Base-by-base conservation (phyloP, 2,113 vertebrate genomes). In the Pelobates fuscus region DNA sequence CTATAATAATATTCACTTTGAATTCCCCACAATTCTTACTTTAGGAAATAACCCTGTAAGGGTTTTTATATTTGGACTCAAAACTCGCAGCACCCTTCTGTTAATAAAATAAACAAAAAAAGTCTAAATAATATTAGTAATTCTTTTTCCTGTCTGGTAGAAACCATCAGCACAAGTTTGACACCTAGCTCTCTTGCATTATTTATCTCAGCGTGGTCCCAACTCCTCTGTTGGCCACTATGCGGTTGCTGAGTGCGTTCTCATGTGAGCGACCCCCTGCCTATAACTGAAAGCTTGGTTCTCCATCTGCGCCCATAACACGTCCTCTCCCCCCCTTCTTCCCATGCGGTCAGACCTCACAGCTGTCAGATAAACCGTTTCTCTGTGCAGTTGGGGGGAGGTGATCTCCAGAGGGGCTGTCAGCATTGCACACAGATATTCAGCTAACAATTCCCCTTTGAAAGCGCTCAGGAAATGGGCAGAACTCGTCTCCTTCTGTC, bases 331-430 rank as follows among this genome's bases (percentile, higher is more conserved):
- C 71, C 73, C 71, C 71, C 72, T 67, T 32, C 10, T 49, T 63
- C 73, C 65, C 14, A 76, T 76, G 73, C 65, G 73, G 73, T 76
- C 73, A 76, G 73, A 76, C 73, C 73, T 76, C 65, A 76, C 73
- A 76, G 73, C 73, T 76, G 73, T 76, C 73, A 76, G 73, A 76
- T 76, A 68, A 76, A 76, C 73, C 43, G 65, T 68, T 64, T 76
- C 73, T 77, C 64, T 77, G 73, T 77, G 73, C 73, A 49, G 55
- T 49, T 43, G 55, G 63, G 73, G 73, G 73, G 65, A 68, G 57
- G 73, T 25, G 73, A 77, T 67, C 73, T 76, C 64, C 64, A 60
- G 55, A 67, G 72, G 55, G 64, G 72, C 64, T 68, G 73, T 77
- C 73, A 77, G 65, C 52, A 23, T 52, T 32, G 65, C 73, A 77